A percentile compares a stretch with the other conserved stretches of the same genome.
phyloP scores from a whole-genome alignment of 2,888 invertebrate genomes.

The Lypha dubia region DNA sequence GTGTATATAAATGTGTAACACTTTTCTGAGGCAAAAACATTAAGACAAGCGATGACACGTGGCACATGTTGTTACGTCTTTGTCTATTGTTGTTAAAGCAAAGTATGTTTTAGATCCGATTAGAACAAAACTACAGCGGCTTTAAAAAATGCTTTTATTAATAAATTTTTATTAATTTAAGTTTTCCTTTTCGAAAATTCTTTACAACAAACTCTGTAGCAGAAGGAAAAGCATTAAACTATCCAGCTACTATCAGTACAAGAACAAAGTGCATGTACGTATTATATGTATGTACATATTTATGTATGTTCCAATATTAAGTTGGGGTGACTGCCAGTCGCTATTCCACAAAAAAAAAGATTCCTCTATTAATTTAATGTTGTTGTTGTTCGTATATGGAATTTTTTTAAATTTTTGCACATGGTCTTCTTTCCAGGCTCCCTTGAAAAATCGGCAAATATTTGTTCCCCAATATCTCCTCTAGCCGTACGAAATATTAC shows the following conservation, averaged over 20 bases:
- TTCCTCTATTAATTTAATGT: too few species aligned
- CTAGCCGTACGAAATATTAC: too few species aligned
- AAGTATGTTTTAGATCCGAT: constrained; percentile 62
- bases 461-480: too few species aligned
- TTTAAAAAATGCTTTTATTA: constrained; percentile 50
- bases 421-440: too few species aligned
- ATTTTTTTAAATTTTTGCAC: too few species aligned
- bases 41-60: constrained; percentile 65
- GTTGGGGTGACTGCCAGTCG: too few species aligned
- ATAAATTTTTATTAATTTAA: constrained; percentile 65
- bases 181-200: constrained; percentile 52
- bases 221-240: constrained; percentile 38
- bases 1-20: constrained; percentile 48
- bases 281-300: background rate
- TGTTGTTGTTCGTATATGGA: too few species aligned
- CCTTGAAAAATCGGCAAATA: too few species aligned
- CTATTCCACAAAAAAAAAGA: too few species aligned
- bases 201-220: constrained; percentile 11
- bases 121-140: constrained; percentile 52
- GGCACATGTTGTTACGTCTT: constrained; percentile 59
- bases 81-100: constrained; percentile 49
- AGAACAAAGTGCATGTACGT: background rate
- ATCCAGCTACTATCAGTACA: background rate
- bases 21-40: constrained; percentile 53
- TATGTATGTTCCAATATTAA: background rate